Base-by-base conservation (phyloP, 2,888 invertebrate species). In the Pelosia muscerda region DNA sequence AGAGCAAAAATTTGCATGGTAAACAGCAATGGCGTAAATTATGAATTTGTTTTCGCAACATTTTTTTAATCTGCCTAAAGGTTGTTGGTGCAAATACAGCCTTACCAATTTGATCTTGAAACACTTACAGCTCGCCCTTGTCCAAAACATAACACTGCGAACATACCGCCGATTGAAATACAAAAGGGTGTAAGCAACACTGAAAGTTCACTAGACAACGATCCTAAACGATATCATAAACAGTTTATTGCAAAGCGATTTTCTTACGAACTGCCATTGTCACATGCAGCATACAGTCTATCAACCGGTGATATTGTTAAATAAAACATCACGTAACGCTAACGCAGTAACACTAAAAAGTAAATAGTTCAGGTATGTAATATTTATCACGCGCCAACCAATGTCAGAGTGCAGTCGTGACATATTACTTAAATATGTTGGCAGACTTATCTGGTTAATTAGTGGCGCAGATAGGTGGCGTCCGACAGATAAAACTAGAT, bases 301-400 rank as follows among this genome's bases (percentile, higher is more conserved):
- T 42, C 19, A 49, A n/a, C 19, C n/a, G 49, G 6, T n/a, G 15
- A 54, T 8, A 63, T 23, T 73, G 77, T 68, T 75, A 82, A 81
- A 67, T 66, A 78, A 79, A 84, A 77, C 70, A 69, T 77, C 86
- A 83, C 84, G 82, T 82, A 74, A 54, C 15, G 22, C 34, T 82
- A 74, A 54, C 15, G 22, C 34, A 23, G 34, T 55, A 28, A 6
- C n/a, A 38, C 6, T 56, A 25, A 23, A 61, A 54, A 23, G 28
- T 31, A 49, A 15, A 59, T 31, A 62, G 62, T 25, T 31, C 58
- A 66, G 58, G 55, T 71, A 70, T 79, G 78, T 79, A 76, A 64
- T 70, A 73, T 75, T 69, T 78, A 80, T 84, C 84, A 81, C 79
- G 82, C 72, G 69, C 73, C 53, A 11, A 31, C 63, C 84, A 84